Percentiles rank a stretch among this genome's conserved stretches.
Conservation (phyloP, 2,113 vertebrate species). For the Aptenodytes patagonicus region DNA sequence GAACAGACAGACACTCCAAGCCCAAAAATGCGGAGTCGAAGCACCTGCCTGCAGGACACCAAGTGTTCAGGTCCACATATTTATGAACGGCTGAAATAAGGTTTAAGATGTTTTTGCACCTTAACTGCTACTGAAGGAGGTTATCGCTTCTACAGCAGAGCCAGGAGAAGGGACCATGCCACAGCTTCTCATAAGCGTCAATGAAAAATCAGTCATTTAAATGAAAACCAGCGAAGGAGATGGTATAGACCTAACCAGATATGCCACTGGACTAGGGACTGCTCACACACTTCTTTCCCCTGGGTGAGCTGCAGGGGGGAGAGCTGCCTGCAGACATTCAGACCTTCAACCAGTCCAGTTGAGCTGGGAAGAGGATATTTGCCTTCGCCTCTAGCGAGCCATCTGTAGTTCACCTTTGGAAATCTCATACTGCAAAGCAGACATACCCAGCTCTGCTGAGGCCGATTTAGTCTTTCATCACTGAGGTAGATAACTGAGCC, state of each 20-base stretch:
- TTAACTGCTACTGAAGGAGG: background rate
- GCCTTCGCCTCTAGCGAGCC: background rate
- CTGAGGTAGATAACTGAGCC: accelerated
- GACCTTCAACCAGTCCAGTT: background rate
- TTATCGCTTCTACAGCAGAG: background rate
- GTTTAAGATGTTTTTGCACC: background rate
- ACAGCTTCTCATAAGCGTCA: background rate
- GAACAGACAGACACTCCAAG: background rate
- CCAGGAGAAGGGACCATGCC: background rate
- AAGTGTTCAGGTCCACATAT: background rate
- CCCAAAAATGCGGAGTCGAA: accelerated
- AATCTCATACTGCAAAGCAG: background rate
- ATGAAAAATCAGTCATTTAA: background rate
- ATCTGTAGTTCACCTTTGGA: background rate
- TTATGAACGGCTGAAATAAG: background rate
- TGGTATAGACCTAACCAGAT: background rate
- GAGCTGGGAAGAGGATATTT: background rate
- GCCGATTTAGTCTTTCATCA: background rate
- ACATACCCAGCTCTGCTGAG: background rate
- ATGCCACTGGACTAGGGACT: background rate
- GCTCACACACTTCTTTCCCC: background rate
- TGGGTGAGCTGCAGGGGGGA: background rate
- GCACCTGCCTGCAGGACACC: background rate
- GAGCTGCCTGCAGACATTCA: background rate
- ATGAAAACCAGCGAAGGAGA: background rate